These are phyloP conservation scores for Drosophila prolongata DNA, from an alignment of 2,888 invertebrate species.

Conservation along the genomic window DNA sequence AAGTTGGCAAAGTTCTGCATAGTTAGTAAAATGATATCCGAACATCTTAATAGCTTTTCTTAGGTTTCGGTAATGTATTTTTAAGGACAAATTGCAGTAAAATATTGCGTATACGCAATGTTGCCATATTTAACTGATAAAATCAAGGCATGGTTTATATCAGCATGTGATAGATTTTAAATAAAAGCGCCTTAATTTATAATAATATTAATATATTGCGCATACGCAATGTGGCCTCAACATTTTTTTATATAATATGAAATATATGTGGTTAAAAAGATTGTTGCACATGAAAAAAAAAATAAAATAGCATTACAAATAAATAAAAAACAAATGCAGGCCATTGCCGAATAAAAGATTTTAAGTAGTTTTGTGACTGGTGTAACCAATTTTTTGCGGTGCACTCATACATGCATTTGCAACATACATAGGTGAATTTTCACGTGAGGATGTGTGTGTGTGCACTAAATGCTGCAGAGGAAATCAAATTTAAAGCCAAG, in stretches of 20 bases:
- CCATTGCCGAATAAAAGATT: no score
- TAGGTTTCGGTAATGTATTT: no score
- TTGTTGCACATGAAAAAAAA: no score
- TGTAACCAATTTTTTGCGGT: not conserved
- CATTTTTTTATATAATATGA: no score
- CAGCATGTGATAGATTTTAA: no score
- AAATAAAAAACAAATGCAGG: no score
- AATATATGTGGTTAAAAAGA: no score
- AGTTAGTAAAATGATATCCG: no score
- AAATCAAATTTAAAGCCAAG: slow-evolving; percentile 69
- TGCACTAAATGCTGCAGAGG: slow-evolving; percentile 56
- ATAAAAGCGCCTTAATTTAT: no score
- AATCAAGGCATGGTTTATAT: not conserved
- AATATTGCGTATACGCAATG: slow-evolving; percentile 3
- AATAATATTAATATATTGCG: not conserved
- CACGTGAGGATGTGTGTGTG: not conserved
- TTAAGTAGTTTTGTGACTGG: not conserved
- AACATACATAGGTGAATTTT: slow-evolving; percentile 11
- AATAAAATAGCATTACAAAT: no score
- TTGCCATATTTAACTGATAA: not conserved
- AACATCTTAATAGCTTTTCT: no score
- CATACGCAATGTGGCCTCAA: slow-evolving; percentile 1
- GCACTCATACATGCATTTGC: slow-evolving; percentile 3
- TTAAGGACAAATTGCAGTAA: not conserved
- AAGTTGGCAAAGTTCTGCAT: no score